phyloP scores from a whole-genome alignment of 2,797 vertebrate species.

The Allobates femoralis region DNA sequence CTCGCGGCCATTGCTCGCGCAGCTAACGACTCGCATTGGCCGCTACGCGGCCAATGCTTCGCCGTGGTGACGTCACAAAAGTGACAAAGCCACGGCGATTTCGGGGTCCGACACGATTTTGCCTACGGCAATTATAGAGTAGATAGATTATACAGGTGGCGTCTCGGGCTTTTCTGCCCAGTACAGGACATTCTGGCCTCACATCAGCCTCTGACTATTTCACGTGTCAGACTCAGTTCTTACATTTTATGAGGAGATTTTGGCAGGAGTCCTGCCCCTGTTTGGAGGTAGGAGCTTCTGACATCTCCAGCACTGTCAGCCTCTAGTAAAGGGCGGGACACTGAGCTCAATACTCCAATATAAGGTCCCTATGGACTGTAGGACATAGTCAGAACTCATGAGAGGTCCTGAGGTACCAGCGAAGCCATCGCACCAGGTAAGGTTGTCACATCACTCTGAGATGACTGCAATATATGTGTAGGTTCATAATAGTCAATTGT shows the following conservation, averaged over 20 bases:
- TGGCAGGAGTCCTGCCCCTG: neutral
- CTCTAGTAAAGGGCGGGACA: constrained; percentile 30
- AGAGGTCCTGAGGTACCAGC: neutral
- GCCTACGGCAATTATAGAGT: too few species aligned
- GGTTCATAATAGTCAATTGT: too few species aligned
- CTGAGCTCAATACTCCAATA: constrained; percentile 7
- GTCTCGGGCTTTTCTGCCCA: neutral
- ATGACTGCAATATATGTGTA: too few species aligned
- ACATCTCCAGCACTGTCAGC: neutral
- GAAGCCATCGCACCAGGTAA: constrained; percentile 2
- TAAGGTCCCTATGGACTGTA: neutral
- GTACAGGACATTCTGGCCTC: neutral
- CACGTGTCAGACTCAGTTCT: neutral
- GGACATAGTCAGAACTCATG: constrained; percentile 4
- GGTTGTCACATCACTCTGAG: neutral
- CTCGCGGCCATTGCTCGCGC: too few species aligned
- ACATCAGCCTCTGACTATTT: neutral
- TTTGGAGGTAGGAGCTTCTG: constrained; percentile 6
- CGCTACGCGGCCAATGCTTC: too few species aligned
- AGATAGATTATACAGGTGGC: too few species aligned
- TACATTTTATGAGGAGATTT: neutral
- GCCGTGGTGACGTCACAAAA: too few species aligned
- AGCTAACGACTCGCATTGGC: too few species aligned
- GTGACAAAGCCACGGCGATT: too few species aligned
- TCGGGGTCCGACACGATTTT: too few species aligned